Evolutionary conservation across 2,888 invertebrate genomes (phyloP).

Genomic region (Nezara viridula): DNA sequence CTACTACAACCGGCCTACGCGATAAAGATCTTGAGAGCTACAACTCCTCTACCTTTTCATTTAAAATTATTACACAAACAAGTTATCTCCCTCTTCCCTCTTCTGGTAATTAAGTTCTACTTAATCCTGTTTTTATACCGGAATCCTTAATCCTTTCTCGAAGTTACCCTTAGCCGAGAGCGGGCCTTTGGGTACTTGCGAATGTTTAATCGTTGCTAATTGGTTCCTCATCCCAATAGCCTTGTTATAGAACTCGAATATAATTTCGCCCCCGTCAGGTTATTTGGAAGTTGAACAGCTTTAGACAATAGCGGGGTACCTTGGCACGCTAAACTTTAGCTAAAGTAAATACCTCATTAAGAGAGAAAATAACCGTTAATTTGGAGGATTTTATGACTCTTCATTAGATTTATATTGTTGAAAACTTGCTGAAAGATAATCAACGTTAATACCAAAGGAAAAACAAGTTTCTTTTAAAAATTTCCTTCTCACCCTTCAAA

Average conservation of each 20-base stretch:
- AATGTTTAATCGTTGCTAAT: constrained; percentile 11
- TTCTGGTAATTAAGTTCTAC: neutral
- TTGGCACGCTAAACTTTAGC: neutral
- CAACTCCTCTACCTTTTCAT: too few relatives aligned
- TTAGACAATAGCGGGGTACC: neutral
- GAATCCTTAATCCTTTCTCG: neutral
- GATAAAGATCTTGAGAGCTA: too few relatives aligned
- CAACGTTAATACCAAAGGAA: neutral
- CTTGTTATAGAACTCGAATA: constrained; percentile 17
- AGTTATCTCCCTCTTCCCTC: neutral
- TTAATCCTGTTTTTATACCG: constrained; percentile 9
- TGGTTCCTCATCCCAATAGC: neutral
- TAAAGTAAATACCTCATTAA: constrained; percentile 27
- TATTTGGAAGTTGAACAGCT: neutral
- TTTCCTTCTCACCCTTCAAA: neutral
- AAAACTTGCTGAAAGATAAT: neutral
- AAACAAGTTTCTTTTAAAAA: neutral
- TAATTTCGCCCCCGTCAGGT: neutral
- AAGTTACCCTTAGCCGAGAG: neutral
- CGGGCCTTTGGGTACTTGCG: neutral
- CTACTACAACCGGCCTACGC: too few relatives aligned
- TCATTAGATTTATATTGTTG: neutral
- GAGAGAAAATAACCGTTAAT: neutral
- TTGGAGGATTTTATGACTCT: neutral
- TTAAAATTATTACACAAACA: too few relatives aligned